Percentiles rank a stretch among this genome's conserved stretches.
phyloP scores from a whole-genome alignment of 2,113 vertebrate genomes.

The Hypanus sabinus region DNA sequence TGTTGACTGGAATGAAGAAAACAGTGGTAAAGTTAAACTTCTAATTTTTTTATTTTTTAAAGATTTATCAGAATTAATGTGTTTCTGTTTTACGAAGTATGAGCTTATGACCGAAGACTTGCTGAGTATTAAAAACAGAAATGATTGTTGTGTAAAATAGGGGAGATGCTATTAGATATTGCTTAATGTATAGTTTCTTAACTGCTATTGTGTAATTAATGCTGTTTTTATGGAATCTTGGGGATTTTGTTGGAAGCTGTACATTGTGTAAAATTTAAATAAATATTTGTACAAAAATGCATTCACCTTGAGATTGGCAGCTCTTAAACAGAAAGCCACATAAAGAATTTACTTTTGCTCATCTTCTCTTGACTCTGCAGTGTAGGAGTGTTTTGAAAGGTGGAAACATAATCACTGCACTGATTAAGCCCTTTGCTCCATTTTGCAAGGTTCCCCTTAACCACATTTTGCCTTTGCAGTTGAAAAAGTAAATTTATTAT shows the following conservation, averaged over 20 bases:
- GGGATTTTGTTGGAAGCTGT: background rate
- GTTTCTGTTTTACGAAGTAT: slow-evolving; percentile 12
- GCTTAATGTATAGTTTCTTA: background rate
- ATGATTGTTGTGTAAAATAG: slow-evolving; percentile 20
- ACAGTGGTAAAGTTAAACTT: slow-evolving; percentile 15
- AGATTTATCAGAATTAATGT: slow-evolving; percentile 13
- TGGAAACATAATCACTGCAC: background rate
- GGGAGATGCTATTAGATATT: background rate
- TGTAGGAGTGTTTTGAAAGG: background rate
- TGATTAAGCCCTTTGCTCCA: background rate
- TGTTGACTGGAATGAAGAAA: slow-evolving; percentile 28
- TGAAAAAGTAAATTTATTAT: background rate
- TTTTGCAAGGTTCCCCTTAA: background rate
- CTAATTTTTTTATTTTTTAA: slow-evolving; percentile 28
- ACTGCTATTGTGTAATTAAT: slow-evolving; percentile 3
- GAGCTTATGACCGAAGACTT: background rate
- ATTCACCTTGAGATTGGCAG: background rate
- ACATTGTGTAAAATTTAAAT: slow-evolving; percentile 25
- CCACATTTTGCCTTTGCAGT: background rate
- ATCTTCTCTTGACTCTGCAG: background rate
- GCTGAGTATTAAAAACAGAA: slow-evolving; percentile 14
- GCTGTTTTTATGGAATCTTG: slow-evolving; percentile 11
- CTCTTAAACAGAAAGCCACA: too few relatives aligned
- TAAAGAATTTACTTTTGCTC: background rate
- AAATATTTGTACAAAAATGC: slow-evolving; percentile 10